Conservation (phyloP, 2,888 invertebrate species). For the Tineola bisselliella region DNA sequence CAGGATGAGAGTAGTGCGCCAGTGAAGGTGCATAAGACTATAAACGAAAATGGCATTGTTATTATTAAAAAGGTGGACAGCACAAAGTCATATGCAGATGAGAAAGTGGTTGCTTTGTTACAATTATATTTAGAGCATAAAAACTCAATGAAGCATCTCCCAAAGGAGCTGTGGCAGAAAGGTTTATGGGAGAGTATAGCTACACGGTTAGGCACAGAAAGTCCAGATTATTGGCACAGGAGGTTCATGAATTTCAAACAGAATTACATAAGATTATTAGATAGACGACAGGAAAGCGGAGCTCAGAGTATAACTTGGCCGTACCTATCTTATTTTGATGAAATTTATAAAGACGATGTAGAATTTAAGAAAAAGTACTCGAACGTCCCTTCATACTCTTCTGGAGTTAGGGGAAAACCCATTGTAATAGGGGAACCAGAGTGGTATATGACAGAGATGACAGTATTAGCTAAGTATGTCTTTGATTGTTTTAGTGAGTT, state of each 20-base stretch:
- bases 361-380: slow-evolving; percentile 40
- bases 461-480: slow-evolving; percentile 47
- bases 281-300: slow-evolving; percentile 32
- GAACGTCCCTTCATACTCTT: not conserved
- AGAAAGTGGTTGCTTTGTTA: slow-evolving; percentile 43
- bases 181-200: slow-evolving; percentile 52
- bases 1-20: not conserved
- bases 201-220: slow-evolving; percentile 41
- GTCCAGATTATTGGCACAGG: slow-evolving; percentile 52
- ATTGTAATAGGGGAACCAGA: slow-evolving; percentile 14
- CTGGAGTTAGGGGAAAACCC: not conserved
- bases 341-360: slow-evolving; percentile 42
- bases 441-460: slow-evolving; percentile 44
- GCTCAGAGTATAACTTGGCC: slow-evolving; percentile 40
- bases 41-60: not conserved
- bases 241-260: slow-evolving; percentile 52
- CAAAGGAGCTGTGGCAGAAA: slow-evolving; percentile 34
- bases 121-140: slow-evolving; percentile 44
- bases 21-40: not conserved
- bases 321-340: slow-evolving; percentile 44
- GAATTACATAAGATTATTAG: slow-evolving; percentile 43
- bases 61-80: not conserved
- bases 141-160: slow-evolving; percentile 24
- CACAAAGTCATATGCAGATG: slow-evolving; percentile 23
- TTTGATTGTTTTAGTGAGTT: slow-evolving; percentile 55